Evolutionary conservation across 2,797 vertebrate species (phyloP).

Genomic region (Peromyscus melanophrys): DNA sequence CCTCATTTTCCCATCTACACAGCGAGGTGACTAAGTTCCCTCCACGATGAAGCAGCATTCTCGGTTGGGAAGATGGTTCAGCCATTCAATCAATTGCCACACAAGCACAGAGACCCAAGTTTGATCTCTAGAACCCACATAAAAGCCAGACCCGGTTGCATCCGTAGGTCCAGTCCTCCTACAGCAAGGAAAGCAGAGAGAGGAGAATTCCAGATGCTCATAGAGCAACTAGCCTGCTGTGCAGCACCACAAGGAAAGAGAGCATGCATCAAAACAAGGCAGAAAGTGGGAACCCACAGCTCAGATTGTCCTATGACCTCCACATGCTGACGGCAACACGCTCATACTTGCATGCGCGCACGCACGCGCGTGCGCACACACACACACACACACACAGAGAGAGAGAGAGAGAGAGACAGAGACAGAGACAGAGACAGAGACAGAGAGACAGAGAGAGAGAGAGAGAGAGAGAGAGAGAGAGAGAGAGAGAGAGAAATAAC

Average conservation of each 20-base stretch:
- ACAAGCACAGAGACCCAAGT: not conserved
- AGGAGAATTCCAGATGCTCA: not conserved
- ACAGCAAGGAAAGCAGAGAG: not conserved
- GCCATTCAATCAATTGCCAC: not conserved
- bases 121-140: not conserved
- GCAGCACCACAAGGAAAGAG: not conserved
- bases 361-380: no score
- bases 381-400: not conserved
- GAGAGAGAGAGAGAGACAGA: no score
- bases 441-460: not conserved
- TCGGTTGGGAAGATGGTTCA: constrained; percentile 32
- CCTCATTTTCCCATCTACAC: not conserved
- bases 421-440: no score
- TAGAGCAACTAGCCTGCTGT: not conserved
- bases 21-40: not conserved
- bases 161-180: not conserved
- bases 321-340: not conserved
- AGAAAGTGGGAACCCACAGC: not conserved
- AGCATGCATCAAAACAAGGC: not conserved
- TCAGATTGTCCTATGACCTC: not conserved
- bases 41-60: not conserved
- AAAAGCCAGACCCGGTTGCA: not conserved
- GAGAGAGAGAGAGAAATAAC: not conserved
- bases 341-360: not conserved
- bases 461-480: not conserved